A percentile compares a stretch with the other conserved stretches of the same genome.
Conservation (phyloP, 1,140 invertebrate genomes). For the Archivesica marissinica region DNA sequence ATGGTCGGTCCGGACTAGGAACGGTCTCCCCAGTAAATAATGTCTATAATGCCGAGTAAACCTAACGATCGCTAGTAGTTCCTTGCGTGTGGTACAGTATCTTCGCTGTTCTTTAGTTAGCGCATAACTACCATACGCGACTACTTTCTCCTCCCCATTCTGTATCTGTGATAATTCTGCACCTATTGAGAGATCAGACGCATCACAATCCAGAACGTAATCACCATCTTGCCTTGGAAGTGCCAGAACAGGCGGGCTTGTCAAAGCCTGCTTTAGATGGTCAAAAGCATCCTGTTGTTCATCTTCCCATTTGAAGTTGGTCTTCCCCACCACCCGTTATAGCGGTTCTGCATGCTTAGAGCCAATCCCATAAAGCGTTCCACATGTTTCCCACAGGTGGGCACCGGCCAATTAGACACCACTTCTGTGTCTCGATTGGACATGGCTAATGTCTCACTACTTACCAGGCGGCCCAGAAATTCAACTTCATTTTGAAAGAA, state of each 20-base stretch:
- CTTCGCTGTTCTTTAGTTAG: slow-evolving; percentile 26
- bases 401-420: no score
- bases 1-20: slow-evolving; percentile 15
- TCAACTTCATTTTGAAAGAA: no score
- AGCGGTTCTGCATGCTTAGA: slow-evolving; percentile 16
- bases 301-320: neutral
- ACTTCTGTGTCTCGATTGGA: no score
- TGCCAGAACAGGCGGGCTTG: slow-evolving; percentile 64
- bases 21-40: neutral
- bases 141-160: slow-evolving; percentile 61
- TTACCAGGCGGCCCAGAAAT: no score
- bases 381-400: no score
- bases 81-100: slow-evolving; percentile 50
- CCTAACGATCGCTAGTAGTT: slow-evolving; percentile 58
- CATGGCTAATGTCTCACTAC: no score
- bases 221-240: slow-evolving; percentile 75
- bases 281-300: neutral
- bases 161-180: slow-evolving; percentile 80
- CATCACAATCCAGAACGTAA: slow-evolving; percentile 82
- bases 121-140: slow-evolving; percentile 43
- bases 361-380: slow-evolving; percentile 15
- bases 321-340: slow-evolving; percentile 11
- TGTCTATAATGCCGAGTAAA: slow-evolving; percentile 51
- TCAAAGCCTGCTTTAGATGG: slow-evolving; percentile 69
- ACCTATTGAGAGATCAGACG: slow-evolving; percentile 80